A percentile compares a stretch with the other conserved stretches of the same genome.
Evolutionary conservation across 2,888 invertebrate genomes (phyloP).

Genomic region (Campoletis raptor): DNA sequence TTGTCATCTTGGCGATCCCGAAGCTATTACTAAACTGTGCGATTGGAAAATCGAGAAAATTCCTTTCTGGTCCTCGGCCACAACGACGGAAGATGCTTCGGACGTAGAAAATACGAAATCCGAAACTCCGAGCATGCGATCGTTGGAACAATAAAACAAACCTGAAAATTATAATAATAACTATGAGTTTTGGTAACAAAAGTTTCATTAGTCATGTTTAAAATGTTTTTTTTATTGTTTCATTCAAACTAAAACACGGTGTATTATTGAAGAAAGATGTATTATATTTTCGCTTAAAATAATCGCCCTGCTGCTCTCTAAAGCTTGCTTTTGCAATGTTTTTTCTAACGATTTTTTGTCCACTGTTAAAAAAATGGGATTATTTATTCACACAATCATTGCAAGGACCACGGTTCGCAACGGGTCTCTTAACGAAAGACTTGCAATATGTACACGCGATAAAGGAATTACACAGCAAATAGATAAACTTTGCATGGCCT

Average conservation of each 20-base stretch:
- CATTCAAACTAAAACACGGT: slow-evolving; percentile 7
- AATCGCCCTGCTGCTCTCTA: neutral
- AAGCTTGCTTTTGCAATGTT: neutral
- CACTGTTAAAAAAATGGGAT: neutral
- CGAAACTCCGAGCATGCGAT: neutral
- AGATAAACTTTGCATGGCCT: neutral
- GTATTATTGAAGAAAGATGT: neutral
- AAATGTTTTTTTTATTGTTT: slow-evolving; percentile 36
- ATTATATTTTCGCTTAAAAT: neutral
- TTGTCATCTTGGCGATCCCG: slow-evolving; percentile 80
- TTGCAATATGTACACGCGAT: slow-evolving; percentile 5
- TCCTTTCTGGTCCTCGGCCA: slow-evolving; percentile 84
- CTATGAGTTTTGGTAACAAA: neutral
- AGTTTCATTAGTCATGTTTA: neutral
- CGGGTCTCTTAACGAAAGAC: neutral
- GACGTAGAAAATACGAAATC: neutral
- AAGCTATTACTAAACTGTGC: slow-evolving; percentile 84
- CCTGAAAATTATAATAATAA: slow-evolving; percentile 7
- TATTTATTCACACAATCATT: neutral
- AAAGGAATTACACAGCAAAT: neutral
- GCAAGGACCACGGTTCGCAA: neutral
- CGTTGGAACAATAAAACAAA: neutral
- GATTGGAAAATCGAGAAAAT: slow-evolving; percentile 86
- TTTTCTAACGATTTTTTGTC: neutral
- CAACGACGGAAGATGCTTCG: neutral